Conservation (phyloP, 2,113 vertebrate species). For the Albula glossodonta region DNA sequence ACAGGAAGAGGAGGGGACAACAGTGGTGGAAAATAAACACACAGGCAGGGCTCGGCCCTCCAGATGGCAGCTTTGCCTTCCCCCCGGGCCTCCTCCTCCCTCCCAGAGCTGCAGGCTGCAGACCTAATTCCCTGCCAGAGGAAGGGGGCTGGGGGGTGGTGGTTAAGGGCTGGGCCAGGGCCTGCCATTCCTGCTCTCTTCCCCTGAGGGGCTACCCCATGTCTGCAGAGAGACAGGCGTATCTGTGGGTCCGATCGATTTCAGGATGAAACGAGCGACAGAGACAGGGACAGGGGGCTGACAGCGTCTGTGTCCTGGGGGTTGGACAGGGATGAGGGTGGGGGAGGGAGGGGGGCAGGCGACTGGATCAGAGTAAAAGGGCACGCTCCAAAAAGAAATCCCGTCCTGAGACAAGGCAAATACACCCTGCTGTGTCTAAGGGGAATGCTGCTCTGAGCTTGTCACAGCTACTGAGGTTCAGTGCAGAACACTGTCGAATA, state of each 20-base stretch:
- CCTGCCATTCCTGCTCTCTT: neutral
- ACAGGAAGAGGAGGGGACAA: neutral
- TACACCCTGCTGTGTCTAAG: neutral
- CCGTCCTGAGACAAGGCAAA: neutral
- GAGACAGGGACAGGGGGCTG: neutral
- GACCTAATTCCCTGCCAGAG: neutral
- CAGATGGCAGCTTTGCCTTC: conserved; percentile 9
- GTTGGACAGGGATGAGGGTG: neutral
- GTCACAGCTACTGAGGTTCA: neutral
- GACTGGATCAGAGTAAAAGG: neutral
- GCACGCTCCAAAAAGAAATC: neutral
- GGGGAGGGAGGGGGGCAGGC: neutral
- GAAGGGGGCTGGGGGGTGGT: neutral
- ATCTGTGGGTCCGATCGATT: neutral
- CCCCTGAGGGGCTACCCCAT: neutral
- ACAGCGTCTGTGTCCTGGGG: neutral
- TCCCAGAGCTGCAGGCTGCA: neutral
- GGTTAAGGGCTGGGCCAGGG: neutral
- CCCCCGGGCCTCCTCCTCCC: neutral
- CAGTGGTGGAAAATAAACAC: neutral
- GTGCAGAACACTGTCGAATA: neutral
- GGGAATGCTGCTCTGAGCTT: neutral
- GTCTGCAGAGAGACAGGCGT: neutral
- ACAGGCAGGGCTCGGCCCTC: neutral
- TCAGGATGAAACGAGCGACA: neutral